A percentile compares a stretch with the other conserved stretches of the same genome.
phyloP scores from a whole-genome alignment of 1,140 invertebrate genomes.

The Coptotermes formosanus region DNA sequence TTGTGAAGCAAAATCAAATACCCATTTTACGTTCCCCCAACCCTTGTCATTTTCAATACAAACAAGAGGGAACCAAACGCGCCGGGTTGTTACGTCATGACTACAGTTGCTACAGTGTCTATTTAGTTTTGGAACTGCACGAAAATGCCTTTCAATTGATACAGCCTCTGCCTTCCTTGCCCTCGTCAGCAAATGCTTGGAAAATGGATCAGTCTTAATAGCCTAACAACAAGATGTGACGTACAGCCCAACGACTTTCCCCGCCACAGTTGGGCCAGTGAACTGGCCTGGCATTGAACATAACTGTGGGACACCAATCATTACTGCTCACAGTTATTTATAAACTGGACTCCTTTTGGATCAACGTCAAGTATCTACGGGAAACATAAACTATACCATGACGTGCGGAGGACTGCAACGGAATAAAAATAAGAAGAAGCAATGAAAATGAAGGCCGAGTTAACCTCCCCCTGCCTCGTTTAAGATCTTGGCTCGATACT shows the following conservation, averaged over 20 bases:
- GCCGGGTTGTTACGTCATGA: too few relatives aligned
- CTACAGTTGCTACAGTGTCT: too few relatives aligned
- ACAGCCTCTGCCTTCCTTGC: too few relatives aligned
- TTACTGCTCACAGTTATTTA: neutral
- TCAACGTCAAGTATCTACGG: neutral
- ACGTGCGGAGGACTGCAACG: neutral
- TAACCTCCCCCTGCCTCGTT: neutral
- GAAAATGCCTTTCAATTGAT: too few relatives aligned
- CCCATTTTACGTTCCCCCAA: too few relatives aligned
- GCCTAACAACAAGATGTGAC: neutral
- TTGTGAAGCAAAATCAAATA: too few relatives aligned
- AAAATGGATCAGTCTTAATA: too few relatives aligned
- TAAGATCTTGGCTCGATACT: neutral
- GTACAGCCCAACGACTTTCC: neutral
- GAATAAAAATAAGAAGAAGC: neutral
- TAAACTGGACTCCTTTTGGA: neutral
- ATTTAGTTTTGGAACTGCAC: too few relatives aligned
- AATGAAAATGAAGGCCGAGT: neutral
- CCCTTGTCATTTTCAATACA: too few relatives aligned
- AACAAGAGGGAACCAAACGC: too few relatives aligned
- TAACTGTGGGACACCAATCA: neutral
- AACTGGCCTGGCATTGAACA: slow-evolving; percentile 6
- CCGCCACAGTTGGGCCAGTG: slow-evolving; percentile 3
- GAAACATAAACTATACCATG: neutral
- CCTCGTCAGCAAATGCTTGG: too few relatives aligned